Percentiles rank a stretch among this genome's conserved stretches.
These are phyloP conservation scores for Cottoperca gobio DNA, from an alignment of 2,797 vertebrate genomes.

Conservation along the genomic window DNA sequence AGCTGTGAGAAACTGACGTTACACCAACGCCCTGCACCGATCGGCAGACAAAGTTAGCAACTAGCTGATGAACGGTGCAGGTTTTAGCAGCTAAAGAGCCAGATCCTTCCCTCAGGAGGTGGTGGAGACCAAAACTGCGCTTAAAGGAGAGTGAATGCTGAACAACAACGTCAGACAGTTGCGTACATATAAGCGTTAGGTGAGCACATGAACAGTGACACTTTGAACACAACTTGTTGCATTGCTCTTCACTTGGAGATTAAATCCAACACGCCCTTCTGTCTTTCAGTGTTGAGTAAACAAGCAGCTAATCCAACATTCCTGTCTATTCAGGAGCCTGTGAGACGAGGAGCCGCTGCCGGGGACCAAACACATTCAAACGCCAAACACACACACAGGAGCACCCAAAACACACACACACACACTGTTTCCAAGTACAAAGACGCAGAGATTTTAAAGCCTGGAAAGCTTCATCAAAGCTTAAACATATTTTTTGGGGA, in stretches of 20 bases:
- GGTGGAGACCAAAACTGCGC: not conserved
- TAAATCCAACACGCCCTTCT: not conserved
- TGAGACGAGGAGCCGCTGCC: slow-evolving; percentile 15
- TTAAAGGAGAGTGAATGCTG: not conserved
- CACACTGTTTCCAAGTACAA: not conserved
- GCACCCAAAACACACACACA: not conserved
- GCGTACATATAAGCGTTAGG: no score
- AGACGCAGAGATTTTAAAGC: not conserved
- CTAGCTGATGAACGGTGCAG: not conserved
- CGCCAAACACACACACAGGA: not conserved
- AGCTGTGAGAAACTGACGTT: not conserved
- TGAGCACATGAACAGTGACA: not conserved
- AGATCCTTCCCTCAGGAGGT: no score
- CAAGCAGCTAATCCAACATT: slow-evolving; percentile 26
- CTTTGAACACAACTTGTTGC: not conserved
- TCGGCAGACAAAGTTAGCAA: not conserved
- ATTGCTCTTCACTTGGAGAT: not conserved
- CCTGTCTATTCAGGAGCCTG: slow-evolving; percentile 23
- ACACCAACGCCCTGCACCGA: no score
- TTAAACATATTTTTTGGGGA: slow-evolving; percentile 25
- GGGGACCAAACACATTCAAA: slow-evolving; percentile 14
- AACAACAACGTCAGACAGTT: no score
- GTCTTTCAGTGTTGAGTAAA: slow-evolving; percentile 8
- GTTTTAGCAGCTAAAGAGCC: not conserved
- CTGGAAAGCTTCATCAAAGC: slow-evolving; percentile 3